phyloP scores from a whole-genome alignment of 2,113 vertebrate genomes.

The Dinomys branickii region DNA sequence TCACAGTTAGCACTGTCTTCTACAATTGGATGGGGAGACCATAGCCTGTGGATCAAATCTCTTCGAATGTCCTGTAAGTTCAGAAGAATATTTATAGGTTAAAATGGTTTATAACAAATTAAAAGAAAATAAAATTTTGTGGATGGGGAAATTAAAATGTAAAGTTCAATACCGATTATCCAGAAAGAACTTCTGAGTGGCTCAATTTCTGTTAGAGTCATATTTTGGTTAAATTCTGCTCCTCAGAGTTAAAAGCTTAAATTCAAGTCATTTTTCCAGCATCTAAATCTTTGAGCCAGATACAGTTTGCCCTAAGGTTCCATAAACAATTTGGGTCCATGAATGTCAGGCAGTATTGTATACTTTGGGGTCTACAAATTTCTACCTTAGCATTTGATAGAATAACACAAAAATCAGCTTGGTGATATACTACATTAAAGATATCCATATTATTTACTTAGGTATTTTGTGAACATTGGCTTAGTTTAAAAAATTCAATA shows the following conservation, averaged over 20 bases:
- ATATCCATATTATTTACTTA: conserved; percentile 22
- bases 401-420: not conserved
- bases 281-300: not conserved
- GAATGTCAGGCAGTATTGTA: not conserved
- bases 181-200: not conserved
- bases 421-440: not conserved
- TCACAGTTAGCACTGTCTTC: not conserved
- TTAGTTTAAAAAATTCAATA: conserved; percentile 31
- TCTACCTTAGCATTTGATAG: not conserved
- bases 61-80: not conserved
- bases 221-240: not conserved
- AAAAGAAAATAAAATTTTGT: conserved; percentile 12
- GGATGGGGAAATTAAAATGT: conserved; percentile 14
- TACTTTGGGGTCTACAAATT: not conserved
- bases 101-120: not conserved
- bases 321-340: not conserved
- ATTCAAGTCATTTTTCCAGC: not conserved
- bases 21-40: not conserved
- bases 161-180: not conserved
- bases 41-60: not conserved
- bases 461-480: not conserved
- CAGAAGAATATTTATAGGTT: not conserved
- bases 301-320: not conserved
- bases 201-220: not conserved
- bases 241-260: not conserved